phyloP scores from a whole-genome alignment of 2,113 vertebrate genomes.

The Leucopsar rothschildi region DNA sequence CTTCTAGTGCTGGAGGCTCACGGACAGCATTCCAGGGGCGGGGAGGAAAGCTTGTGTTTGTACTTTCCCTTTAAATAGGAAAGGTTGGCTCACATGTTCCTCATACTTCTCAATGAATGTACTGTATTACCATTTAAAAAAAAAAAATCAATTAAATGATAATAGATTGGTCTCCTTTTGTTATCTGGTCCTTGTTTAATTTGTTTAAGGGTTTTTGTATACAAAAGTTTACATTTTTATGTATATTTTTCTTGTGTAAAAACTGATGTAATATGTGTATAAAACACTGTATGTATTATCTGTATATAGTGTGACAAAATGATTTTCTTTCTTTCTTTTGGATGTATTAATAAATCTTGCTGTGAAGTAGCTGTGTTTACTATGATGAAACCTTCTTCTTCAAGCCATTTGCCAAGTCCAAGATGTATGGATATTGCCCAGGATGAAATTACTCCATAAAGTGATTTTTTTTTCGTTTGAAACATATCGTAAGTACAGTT shows the following conservation, averaged over 20 bases:
- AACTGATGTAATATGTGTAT: slow-evolving; percentile 99
- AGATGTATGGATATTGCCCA: background rate
- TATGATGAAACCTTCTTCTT: slow-evolving; percentile 27
- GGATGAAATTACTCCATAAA: background rate
- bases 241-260: slow-evolving; percentile 99
- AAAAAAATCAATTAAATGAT: slow-evolving; percentile 89
- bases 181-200: slow-evolving; percentile 99
- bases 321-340: slow-evolving; percentile 99
- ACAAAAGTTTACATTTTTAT: slow-evolving; percentile 99
- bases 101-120: slow-evolving; percentile 98
- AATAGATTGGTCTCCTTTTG: slow-evolving; percentile 98
- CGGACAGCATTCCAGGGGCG: slow-evolving; percentile 39
- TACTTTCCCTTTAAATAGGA: slow-evolving; percentile 78
- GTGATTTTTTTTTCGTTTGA: background rate
- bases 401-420: background rate
- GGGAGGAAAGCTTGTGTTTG: slow-evolving; percentile 60
- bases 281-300: slow-evolving; percentile 99
- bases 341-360: slow-evolving; percentile 99
- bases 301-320: slow-evolving; percentile 99
- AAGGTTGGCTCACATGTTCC: slow-evolving; percentile 83
- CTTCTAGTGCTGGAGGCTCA: slow-evolving; percentile 8
- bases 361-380: slow-evolving; percentile 86
- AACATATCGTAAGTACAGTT: background rate
- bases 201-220: slow-evolving; percentile 99
- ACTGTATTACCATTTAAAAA: slow-evolving; percentile 94